Evolutionary conservation across 2,888 invertebrate species (phyloP).

Genomic region (Emmelina monodactyla): DNA sequence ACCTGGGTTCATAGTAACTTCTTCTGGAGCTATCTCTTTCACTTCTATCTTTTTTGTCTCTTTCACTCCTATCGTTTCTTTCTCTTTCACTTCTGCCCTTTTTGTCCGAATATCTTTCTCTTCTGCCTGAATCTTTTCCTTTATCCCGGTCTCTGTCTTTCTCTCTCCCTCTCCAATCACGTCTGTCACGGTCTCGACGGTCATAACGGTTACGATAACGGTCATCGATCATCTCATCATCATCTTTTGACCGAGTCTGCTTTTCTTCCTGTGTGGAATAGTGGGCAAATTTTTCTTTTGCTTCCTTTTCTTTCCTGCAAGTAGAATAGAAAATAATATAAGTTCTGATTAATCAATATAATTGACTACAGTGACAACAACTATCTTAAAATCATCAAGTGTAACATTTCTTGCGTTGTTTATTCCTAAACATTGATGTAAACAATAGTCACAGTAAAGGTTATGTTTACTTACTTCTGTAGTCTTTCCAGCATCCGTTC

Average conservation of each 20-base stretch:
- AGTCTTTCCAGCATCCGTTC: conserved; percentile 75
- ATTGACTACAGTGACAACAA: not conserved
- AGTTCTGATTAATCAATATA: no score
- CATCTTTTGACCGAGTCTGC: conserved; percentile 39
- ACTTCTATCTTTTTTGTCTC: conserved; percentile 31
- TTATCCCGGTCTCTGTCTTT: conserved; percentile 19
- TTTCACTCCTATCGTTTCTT: conserved; percentile 29
- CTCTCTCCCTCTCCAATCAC: conserved; percentile 24
- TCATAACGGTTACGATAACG: conserved; percentile 37
- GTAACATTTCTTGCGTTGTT: not conserved
- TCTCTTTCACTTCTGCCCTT: no score
- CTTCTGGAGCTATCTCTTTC: conserved; percentile 53
- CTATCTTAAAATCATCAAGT: not conserved
- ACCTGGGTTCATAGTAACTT: conserved; percentile 68
- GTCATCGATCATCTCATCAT: conserved; percentile 45
- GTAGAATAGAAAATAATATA: conserved; percentile 1
- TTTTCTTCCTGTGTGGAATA: conserved; percentile 71
- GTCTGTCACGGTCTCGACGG: conserved; percentile 26
- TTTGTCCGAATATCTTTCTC: conserved; percentile 24
- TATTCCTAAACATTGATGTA: no score
- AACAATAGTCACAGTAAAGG: conserved; percentile 5
- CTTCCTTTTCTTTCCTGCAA: conserved; percentile 56
- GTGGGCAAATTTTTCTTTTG: conserved; percentile 75
- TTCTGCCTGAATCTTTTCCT: conserved; percentile 19
- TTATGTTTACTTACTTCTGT: conserved; percentile 35